Conservation (phyloP, 1,140 invertebrate species). For the Apis laboriosa region DNA sequence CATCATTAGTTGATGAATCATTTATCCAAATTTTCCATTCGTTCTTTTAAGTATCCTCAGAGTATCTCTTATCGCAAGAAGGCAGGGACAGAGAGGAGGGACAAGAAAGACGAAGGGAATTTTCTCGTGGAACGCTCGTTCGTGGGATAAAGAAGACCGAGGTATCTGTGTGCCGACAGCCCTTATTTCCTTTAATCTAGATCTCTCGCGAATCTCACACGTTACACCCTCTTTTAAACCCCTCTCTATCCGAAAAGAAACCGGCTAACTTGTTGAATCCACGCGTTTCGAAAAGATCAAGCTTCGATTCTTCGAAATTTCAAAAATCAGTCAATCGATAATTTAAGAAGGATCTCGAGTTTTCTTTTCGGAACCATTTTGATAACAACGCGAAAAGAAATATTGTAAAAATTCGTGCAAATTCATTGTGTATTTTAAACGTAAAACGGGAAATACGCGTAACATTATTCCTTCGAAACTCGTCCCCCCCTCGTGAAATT, state of each 20-base stretch:
- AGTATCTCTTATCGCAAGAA: constrained; percentile 10
- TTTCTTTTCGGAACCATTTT: too few species aligned
- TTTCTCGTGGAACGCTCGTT: background rate
- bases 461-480: too few species aligned
- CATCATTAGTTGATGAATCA: too few species aligned
- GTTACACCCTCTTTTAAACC: constrained; percentile 23
- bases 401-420: too few species aligned
- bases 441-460: too few species aligned
- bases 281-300: constrained; percentile 1
- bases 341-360: constrained; percentile 3
- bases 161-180: background rate
- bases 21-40: background rate
- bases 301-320: constrained; percentile 32
- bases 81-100: too few species aligned
- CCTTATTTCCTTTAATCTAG: constrained; percentile 48
- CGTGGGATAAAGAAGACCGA: too few species aligned
- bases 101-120: constrained; percentile 17
- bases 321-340: constrained; percentile 42
- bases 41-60: background rate
- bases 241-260: constrained; percentile 37
- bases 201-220: constrained; percentile 36
- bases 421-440: too few species aligned
- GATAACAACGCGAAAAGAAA: too few species aligned
- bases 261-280: constrained; percentile 63
- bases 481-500: background rate